phyloP scores from a whole-genome alignment of 2,113 vertebrate species.

The Manacus vitellinus region DNA sequence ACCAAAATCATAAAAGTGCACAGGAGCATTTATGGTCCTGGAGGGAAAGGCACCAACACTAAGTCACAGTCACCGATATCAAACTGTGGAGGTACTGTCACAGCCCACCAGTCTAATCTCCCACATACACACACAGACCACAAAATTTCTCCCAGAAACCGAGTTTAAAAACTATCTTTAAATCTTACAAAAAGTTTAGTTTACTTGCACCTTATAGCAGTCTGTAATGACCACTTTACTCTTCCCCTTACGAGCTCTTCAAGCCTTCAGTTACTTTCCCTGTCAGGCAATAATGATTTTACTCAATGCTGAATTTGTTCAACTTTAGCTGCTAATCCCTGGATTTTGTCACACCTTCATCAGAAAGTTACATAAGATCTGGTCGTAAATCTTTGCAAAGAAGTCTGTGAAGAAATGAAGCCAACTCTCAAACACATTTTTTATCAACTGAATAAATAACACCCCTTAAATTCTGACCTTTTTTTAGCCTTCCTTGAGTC shows the following conservation, averaged over 20 bases:
- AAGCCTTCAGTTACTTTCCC: background rate
- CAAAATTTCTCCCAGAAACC: background rate
- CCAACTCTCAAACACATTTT: background rate
- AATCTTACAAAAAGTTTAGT: background rate
- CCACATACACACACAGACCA: background rate
- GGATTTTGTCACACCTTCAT: background rate
- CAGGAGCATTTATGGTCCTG: background rate
- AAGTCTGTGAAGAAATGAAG: background rate
- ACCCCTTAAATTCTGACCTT: background rate
- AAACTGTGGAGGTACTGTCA: background rate
- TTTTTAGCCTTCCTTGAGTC: background rate
- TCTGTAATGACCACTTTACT: background rate
- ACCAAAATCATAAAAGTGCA: background rate
- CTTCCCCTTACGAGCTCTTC: background rate
- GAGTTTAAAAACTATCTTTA: background rate
- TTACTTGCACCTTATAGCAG: background rate
- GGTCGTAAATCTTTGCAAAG: background rate
- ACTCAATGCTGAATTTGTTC: background rate
- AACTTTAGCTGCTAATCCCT: background rate
- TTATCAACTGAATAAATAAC: background rate
- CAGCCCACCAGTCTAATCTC: background rate
- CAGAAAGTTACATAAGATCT: background rate
- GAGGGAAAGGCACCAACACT: background rate
- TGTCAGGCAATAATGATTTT: background rate
- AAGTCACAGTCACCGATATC: rapidly evolving